Conservation (phyloP, 2,797 vertebrate genomes). For the Cryptoblepharus egeriae region DNA sequence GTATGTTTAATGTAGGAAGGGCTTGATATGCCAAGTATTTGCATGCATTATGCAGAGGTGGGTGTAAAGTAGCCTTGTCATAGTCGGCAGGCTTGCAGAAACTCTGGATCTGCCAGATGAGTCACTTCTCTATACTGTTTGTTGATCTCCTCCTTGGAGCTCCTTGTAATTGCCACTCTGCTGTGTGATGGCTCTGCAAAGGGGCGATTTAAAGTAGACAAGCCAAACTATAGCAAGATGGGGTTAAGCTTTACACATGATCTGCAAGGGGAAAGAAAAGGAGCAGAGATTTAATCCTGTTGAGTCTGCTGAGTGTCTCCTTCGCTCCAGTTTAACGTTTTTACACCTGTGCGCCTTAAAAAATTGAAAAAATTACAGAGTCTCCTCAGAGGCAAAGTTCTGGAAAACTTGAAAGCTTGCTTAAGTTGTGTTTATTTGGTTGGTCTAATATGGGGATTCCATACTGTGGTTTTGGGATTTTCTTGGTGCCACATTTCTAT, state of each 20-base stretch:
- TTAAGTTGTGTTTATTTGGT: no score
- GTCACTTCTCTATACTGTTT: neutral
- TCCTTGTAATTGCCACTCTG: neutral
- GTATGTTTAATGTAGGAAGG: neutral
- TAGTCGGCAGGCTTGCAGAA: neutral
- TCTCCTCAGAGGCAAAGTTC: no score
- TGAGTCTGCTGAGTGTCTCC: no score
- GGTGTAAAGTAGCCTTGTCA: accelerated
- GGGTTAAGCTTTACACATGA: neutral
- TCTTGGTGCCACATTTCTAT: no score
- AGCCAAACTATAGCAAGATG: neutral
- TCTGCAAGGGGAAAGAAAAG: neutral
- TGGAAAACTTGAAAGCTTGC: no score
- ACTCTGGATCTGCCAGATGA: neutral
- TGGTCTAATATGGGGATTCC: no score
- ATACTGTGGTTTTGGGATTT: no score
- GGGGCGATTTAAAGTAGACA: neutral
- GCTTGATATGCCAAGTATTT: neutral
- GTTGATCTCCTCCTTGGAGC: accelerated
- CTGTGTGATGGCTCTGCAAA: accelerated
- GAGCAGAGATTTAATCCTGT: neutral
- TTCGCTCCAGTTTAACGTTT: no score
- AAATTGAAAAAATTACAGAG: no score
- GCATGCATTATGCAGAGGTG: neutral
- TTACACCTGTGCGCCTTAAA: no score